Base-by-base conservation (phyloP, 2,888 invertebrate genomes). In the Ophion ellenae region DNA sequence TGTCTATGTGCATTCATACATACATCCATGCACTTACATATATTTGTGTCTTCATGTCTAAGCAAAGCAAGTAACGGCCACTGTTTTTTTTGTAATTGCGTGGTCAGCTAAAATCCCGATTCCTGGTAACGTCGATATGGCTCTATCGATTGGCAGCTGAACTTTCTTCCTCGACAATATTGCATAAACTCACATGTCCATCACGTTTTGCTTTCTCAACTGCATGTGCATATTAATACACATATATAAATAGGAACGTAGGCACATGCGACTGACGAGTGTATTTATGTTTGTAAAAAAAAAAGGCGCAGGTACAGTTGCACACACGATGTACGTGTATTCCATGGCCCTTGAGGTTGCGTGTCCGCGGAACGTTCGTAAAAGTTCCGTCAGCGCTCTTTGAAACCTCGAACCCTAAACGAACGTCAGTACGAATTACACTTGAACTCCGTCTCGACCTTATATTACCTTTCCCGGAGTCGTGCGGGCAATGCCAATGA, bases 81-180 rank as follows among this genome's bases (percentile, higher is more conserved):
- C 24, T 53, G 28, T 53, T 66, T 17, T 24, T 24, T n/a, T 59
- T 57, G 57, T 79, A 69, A 83, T 83, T 83, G 78, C 66, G 14
- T 53, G 83, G 66, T 73, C 67, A 78, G 78, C 77, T 78, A 17
- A 78, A 84, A 78, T 84, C 77, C 71, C 32, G 67, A 84, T 81
- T 84, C 81, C 45, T 24, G 77, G 81, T 74, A 78, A 73, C 14
- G 63, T 73, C 77, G 53, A 77, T 73, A 66, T 59, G 61, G 32
- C 47, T 47, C 67, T 80, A 84, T 84, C 71, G 80, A 84, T 84
- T 64, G 69, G 53, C 78, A 71, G 70, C 40, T 24, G 63, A 28
- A 61, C 32, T 70, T 63, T 47, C 9, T 70, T 53, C 24, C 24
- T 20, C 53, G 45, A n/a, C 17, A 64, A 69, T 69, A 61, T 70